Evolutionary conservation across 2,113 vertebrate genomes (phyloP).

Genomic region (Noctilio leporinus): DNA sequence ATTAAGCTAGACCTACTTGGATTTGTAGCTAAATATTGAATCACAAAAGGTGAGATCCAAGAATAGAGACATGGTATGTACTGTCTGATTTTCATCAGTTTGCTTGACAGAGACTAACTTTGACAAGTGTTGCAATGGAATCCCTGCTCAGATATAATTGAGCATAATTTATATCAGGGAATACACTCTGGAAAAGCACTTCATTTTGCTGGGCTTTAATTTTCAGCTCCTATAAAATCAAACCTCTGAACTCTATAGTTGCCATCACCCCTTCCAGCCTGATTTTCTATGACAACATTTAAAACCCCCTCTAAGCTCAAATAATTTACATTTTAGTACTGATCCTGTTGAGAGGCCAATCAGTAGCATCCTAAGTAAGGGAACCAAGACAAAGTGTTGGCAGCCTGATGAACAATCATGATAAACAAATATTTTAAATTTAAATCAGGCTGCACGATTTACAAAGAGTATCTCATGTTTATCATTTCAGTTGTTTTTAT

Average conservation of each 20-base stretch:
- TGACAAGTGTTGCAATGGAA: slow-evolving; percentile 9
- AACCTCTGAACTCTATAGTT: not conserved
- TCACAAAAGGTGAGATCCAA: not conserved
- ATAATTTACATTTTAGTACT: not conserved
- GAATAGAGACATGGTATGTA: not conserved
- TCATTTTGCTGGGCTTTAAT: not conserved
- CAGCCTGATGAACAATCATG: not conserved
- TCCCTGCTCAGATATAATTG: not conserved
- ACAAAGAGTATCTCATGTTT: not conserved
- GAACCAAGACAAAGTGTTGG: not conserved
- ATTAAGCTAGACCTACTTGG: not conserved
- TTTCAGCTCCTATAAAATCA: not conserved
- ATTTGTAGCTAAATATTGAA: slow-evolving; percentile 10
- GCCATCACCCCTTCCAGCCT: not conserved
- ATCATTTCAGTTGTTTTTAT: not conserved
- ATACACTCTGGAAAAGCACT: not conserved
- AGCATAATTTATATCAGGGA: slow-evolving; percentile 12
- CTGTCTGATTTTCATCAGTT: not conserved
- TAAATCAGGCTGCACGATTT: not conserved
- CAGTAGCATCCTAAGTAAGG: not conserved
- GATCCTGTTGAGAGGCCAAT: not conserved
- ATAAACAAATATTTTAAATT: not conserved
- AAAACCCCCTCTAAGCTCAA: not conserved
- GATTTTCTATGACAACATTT: slow-evolving; percentile 7
- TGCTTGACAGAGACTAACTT: slow-evolving; percentile 14